phyloP scores from a whole-genome alignment of 2,113 vertebrate genomes.

The Piprites chloris region DNA sequence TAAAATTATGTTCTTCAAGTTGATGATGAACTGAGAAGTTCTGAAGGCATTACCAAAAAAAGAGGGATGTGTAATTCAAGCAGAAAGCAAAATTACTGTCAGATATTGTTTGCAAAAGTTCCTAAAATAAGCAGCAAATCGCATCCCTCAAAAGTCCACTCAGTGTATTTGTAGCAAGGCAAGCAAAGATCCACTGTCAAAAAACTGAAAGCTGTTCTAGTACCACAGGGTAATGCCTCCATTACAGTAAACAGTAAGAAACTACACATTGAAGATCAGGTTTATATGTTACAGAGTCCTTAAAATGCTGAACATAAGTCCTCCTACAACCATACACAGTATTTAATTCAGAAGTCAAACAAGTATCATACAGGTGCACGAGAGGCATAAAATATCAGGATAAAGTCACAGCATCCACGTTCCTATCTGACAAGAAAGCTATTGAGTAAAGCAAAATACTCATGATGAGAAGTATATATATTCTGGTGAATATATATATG shows the following conservation, averaged over 20 bases:
- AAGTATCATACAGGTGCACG: background rate
- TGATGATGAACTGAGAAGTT: constrained; percentile 48
- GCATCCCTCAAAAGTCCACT: background rate
- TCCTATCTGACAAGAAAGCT: background rate
- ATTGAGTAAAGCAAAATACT: background rate
- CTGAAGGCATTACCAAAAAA: constrained; percentile 45
- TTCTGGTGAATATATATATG: background rate
- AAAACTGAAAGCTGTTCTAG: background rate
- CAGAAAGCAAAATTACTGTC: constrained; percentile 29
- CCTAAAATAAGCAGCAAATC: background rate
- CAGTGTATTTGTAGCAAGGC: background rate
- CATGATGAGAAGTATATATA: background rate
- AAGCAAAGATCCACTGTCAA: background rate
- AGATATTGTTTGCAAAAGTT: constrained; percentile 4
- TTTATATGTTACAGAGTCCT: background rate
- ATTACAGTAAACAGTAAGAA: background rate
- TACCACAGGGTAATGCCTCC: background rate
- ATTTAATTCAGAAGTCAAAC: background rate
- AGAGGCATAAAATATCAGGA: background rate
- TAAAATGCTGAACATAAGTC: background rate
- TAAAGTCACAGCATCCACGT: background rate
- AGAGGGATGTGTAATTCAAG: constrained; percentile 53
- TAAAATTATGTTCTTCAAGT: constrained; percentile 19
- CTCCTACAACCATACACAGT: background rate
- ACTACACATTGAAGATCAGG: background rate